Conservation (phyloP, 1,140 invertebrate species). For the Papilio glaucus region DNA sequence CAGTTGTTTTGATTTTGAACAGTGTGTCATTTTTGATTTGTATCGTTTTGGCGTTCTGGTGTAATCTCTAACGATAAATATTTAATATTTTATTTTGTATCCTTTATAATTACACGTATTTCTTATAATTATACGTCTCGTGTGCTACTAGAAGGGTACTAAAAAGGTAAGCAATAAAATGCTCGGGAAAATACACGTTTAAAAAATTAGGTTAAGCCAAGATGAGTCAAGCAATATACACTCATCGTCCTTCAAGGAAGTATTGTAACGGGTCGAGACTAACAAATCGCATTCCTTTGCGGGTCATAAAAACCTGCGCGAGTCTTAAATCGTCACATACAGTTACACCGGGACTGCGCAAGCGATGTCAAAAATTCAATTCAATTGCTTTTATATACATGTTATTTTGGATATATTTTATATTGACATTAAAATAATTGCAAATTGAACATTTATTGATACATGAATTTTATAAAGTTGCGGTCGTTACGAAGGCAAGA, state of each 20-base stretch:
- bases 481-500: neutral
- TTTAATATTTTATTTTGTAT: too few relatives aligned
- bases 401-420: neutral
- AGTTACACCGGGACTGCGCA: neutral
- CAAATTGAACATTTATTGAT: constrained; percentile 3
- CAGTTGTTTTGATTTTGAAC: too few relatives aligned
- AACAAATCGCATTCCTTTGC: constrained; percentile 6
- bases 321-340: constrained; percentile 13
- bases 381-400: neutral
- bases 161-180: neutral
- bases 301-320: constrained; percentile 25
- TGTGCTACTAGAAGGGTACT: too few relatives aligned
- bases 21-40: too few relatives aligned
- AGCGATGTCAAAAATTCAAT: constrained; percentile 4
- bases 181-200: constrained; percentile 1
- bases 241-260: constrained; percentile 18
- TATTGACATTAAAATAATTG: constrained; percentile 9
- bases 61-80: too few relatives aligned
- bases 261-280: constrained; percentile 17
- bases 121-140: too few relatives aligned
- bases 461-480: neutral
- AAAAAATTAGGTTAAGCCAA: constrained; percentile 22
- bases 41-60: too few relatives aligned
- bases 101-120: too few relatives aligned
- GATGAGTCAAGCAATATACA: neutral